Evolutionary conservation across 2,113 vertebrate genomes (phyloP), one percentile per base, ranked within the genome.

Genomic region (Candoia aspera): DNA sequence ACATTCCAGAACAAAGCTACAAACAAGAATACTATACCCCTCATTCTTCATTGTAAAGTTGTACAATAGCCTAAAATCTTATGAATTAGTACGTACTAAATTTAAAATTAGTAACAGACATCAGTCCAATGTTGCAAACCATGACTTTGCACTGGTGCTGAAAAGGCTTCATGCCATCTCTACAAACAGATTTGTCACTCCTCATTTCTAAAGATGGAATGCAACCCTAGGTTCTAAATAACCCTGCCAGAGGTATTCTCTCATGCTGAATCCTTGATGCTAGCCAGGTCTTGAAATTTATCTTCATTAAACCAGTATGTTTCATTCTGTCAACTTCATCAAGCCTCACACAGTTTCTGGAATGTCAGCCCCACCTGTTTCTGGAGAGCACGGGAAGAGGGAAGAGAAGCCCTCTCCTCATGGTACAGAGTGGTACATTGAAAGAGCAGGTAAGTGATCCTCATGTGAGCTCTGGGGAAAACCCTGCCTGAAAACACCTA

Each of bases 271-370:
- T 89, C 59, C 53, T 49, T 88, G 91, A 92, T 84, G n/a, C 91
- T 60, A 88, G 42, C 87, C 91, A 92, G 91, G 21, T 84, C 57
- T 89, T 89, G 57, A 92, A 89, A 89, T 92, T 84, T 21, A 62
- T 84, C 87, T 92, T 89, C 57, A 89, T 89, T 89, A 92, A 89
- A 89, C 12, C 9, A 62, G 79, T 62, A 84, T 83, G 49, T 62
- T 92, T 92, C 55, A 26, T 62, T 54, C 46, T 62, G 87, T 92
- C 87, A 88, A 49, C 87, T 84, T 88, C n/a, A 33, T 84, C n/a
- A 84, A 88, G 21, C 73, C 64, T 62, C 68, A 85, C 59, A 64
- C 23, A 64, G 42, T 49, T 84, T 83, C 57, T 89, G 86, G 91
- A 88, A 91, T 91, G 91, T 88, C 12, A 79, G 29, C 37, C 37